Evolutionary conservation across 2,888 invertebrate species (phyloP).

Genomic region (Creontiades dilutus): DNA sequence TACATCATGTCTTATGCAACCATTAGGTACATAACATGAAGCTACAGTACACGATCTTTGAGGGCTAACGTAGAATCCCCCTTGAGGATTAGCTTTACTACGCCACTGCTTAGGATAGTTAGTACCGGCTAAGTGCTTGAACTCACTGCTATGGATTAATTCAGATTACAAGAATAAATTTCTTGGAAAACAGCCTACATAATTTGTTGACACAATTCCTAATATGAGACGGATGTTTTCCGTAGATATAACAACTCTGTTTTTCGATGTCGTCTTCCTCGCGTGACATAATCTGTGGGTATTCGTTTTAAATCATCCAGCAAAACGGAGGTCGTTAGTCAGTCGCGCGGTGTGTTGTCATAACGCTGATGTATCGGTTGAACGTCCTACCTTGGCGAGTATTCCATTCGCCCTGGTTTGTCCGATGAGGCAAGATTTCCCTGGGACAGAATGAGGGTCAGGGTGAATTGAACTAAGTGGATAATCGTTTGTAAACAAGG

Average conservation of each 20-base stretch:
- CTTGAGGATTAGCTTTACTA: too few species aligned
- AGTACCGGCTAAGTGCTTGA: too few species aligned
- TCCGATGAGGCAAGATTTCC: background rate
- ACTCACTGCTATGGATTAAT: too few species aligned
- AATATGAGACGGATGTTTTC: background rate
- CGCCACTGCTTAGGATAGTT: too few species aligned
- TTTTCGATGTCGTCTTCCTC: background rate
- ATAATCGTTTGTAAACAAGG: constrained; percentile 35
- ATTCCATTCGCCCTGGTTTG: background rate
- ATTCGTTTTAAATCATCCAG: background rate
- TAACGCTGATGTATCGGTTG: constrained; percentile 17
- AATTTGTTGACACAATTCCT: background rate
- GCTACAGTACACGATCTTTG: too few species aligned
- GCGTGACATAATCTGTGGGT: background rate
- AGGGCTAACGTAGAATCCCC: too few species aligned
- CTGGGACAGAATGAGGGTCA: background rate
- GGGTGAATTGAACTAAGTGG: constrained; percentile 31
- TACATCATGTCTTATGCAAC: too few species aligned
- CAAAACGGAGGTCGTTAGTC: background rate
- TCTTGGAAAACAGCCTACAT: too few species aligned
- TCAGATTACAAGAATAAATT: too few species aligned
- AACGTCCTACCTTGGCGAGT: background rate
- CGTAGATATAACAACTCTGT: constrained; percentile 1
- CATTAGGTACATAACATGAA: too few species aligned
- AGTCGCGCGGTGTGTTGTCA: background rate